These are phyloP conservation scores for Drosophila incognita DNA, from an alignment of 2,888 invertebrate genomes.

Conservation along the genomic window DNA sequence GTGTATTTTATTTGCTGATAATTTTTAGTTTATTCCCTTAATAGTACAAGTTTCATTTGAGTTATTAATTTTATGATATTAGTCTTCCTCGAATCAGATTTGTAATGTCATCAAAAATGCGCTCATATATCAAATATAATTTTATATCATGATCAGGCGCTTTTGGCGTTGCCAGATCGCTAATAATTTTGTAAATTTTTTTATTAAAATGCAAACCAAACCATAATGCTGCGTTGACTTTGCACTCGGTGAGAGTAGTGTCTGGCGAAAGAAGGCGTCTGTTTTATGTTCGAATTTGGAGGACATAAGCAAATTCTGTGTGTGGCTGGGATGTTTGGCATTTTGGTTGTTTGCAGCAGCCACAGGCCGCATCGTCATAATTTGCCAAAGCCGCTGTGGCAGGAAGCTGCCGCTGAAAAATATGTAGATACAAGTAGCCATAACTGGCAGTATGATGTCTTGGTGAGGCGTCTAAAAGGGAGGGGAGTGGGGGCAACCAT, in stretches of 20 bases:
- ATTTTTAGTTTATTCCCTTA: background rate
- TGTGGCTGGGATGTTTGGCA: slow-evolving; percentile 46
- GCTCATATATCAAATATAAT: background rate
- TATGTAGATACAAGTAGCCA: slow-evolving; percentile 49
- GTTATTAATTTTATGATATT: background rate
- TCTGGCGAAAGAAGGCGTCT: slow-evolving; percentile 26
- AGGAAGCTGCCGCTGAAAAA: slow-evolving; percentile 64
- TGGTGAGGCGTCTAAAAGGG: background rate
- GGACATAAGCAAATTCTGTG: slow-evolving; percentile 40
- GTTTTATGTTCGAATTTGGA: slow-evolving; percentile 46
- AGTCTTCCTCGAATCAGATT: background rate
- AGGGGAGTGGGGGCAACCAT: slow-evolving; percentile 38
- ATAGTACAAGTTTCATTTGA: background rate
- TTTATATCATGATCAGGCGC: background rate
- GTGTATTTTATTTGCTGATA: background rate
- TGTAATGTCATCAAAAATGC: background rate
- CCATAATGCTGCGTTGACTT: slow-evolving; percentile 4
- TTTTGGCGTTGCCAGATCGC: slow-evolving; percentile 7
- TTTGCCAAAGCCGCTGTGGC: slow-evolving; percentile 58
- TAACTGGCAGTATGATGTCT: background rate
- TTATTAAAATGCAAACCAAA: background rate
- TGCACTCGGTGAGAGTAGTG: slow-evolving; percentile 9
- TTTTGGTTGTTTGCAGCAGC: slow-evolving; percentile 43
- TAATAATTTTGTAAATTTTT: background rate
- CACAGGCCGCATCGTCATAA: slow-evolving; percentile 62